A percentile compares a stretch with the other conserved stretches of the same genome.
Evolutionary conservation across 2,888 invertebrate species (phyloP).

Genomic region (Plusia festucae): DNA sequence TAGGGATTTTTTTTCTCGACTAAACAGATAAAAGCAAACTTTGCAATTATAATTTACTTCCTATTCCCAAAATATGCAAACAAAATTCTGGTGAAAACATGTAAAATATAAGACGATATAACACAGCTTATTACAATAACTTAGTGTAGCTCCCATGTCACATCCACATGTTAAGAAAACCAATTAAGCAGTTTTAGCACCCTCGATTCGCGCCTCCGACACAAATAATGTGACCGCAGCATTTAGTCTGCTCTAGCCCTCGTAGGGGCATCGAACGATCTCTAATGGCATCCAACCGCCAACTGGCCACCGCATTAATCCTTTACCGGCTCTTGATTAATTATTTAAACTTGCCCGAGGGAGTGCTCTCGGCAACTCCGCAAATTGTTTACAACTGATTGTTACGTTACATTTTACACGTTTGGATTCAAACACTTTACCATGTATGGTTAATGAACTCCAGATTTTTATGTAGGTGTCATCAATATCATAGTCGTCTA

Average conservation of each 20-base stretch:
- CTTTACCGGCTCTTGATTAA: conserved; percentile 88
- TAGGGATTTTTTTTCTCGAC: too few relatives aligned
- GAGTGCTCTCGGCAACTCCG: conserved; percentile 69
- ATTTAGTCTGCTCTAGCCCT: conserved; percentile 75
- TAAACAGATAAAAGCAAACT: too few relatives aligned
- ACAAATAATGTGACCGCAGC: conserved; percentile 83
- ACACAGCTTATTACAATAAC: conserved; percentile 35
- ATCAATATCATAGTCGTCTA: too few relatives aligned
- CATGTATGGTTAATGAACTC: background rate
- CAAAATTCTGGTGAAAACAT: too few relatives aligned
- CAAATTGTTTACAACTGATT: conserved; percentile 80
- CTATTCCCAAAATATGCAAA: too few relatives aligned
- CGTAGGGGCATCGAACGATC: conserved; percentile 81
- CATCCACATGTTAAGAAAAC: conserved; percentile 59
- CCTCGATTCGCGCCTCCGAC: conserved; percentile 68
- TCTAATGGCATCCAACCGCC: conserved; percentile 87
- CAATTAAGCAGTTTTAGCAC: conserved; percentile 64
- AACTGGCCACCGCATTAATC: conserved; percentile 88
- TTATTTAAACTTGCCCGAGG: conserved; percentile 85
- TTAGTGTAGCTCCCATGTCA: conserved; percentile 41
- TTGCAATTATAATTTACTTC: too few relatives aligned
- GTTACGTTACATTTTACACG: conserved; percentile 58
- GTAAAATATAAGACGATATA: background rate
- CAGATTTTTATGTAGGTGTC: background rate
- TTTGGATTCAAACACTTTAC: conserved; percentile 35